Conservation (phyloP, 53 echinoderm and acorn worm genomes). For the Paelopatides confundens region DNA sequence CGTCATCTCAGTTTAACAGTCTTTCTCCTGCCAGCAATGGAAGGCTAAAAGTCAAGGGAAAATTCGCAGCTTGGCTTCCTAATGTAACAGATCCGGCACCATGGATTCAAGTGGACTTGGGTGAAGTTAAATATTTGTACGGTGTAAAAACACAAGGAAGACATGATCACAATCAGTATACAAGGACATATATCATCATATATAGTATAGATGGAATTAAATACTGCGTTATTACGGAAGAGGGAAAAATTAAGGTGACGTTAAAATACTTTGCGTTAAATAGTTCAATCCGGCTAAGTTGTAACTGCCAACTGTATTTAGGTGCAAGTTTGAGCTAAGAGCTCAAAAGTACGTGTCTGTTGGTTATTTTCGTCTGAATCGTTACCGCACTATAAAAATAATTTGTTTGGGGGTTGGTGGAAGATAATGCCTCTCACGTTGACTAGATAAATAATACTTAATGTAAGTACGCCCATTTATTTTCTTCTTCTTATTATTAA, state of each 20-base stretch:
- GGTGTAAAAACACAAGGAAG: background rate
- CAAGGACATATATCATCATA: background rate
- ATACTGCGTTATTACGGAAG: background rate
- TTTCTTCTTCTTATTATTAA: too few relatives aligned
- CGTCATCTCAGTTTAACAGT: constrained; percentile 11
- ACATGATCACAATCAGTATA: background rate
- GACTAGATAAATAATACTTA: too few relatives aligned
- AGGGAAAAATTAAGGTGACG: background rate
- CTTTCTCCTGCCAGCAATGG: constrained; percentile 1
- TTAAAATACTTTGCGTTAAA: background rate
- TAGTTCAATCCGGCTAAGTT: too few relatives aligned
- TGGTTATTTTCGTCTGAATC: too few relatives aligned
- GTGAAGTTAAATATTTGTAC: background rate
- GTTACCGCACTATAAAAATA: too few relatives aligned
- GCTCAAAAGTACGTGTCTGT: too few relatives aligned
- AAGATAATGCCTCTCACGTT: too few relatives aligned
- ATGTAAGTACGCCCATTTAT: too few relatives aligned
- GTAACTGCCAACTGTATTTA: too few relatives aligned
- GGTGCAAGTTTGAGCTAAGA: too few relatives aligned
- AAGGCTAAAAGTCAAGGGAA: background rate
- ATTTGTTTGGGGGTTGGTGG: too few relatives aligned
- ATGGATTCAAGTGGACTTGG: constrained; percentile 17
- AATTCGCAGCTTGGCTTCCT: constrained; percentile 15
- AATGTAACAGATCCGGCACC: background rate
- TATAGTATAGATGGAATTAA: constrained; percentile 4